Percentiles rank a stretch among this genome's conserved stretches.
phyloP scores from a whole-genome alignment of 2,113 vertebrate genomes.

The Plectropomus leopardus region DNA sequence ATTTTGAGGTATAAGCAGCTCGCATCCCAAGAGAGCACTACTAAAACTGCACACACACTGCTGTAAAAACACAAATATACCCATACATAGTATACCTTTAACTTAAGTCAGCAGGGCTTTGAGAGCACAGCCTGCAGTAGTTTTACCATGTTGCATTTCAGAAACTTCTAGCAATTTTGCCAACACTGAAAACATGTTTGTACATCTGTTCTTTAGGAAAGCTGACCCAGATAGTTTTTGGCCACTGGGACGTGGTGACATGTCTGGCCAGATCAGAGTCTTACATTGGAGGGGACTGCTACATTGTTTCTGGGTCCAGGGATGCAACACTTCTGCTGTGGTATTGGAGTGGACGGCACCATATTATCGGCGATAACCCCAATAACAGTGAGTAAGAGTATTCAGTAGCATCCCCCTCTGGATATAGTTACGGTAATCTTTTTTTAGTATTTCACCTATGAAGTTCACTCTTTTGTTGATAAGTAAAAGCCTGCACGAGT shows the following conservation, averaged over 20 bases:
- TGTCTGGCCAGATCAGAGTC: conserved; percentile 97
- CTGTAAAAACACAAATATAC: too few species aligned
- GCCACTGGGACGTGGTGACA: conserved; percentile 99
- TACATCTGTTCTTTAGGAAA: conserved; percentile 86
- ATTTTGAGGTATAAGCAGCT: too few species aligned
- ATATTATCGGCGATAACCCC: conserved; percentile 98
- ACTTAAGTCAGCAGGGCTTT: not conserved
- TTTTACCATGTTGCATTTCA: conserved; percentile 13
- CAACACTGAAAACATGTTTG: not conserved
- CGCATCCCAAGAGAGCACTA: too few species aligned
- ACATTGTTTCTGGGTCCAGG: conserved; percentile 96
- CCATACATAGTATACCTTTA: too few species aligned
- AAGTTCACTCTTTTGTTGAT: not conserved
- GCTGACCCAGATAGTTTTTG: conserved; percentile 98
- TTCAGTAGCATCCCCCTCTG: not conserved
- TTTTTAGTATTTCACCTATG: not conserved
- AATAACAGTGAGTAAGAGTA: conserved; percentile 93
- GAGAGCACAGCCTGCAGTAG: not conserved
- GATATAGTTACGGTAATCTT: not conserved
- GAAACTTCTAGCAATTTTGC: not conserved
- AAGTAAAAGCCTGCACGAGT: not conserved
- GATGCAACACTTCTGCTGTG: conserved; percentile 96
- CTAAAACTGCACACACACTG: too few species aligned
- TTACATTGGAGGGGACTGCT: conserved; percentile 98
- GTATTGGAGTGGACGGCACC: conserved; percentile 99